Conservation (phyloP, 92 coral and sea anemone genomes). For the Zoanthus sansibaricus region DNA sequence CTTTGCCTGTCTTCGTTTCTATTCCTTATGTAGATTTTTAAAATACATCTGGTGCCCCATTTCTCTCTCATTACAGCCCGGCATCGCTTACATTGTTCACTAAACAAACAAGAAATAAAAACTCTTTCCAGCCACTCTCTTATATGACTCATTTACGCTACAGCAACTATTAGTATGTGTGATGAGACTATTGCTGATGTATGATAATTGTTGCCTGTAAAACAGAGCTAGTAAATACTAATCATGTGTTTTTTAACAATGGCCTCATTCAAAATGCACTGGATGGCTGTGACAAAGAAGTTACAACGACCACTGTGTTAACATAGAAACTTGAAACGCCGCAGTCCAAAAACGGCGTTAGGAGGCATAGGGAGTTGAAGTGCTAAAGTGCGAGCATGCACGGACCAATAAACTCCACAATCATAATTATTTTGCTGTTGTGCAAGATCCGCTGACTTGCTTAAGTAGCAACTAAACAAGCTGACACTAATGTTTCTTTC, state of each 20-base stretch:
- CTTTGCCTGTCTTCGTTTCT: slow-evolving; percentile 24
- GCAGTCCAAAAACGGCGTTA: too few relatives aligned
- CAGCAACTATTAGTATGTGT: slow-evolving; percentile 3
- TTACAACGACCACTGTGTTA: too few relatives aligned
- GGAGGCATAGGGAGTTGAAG: too few relatives aligned
- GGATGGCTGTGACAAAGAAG: too few relatives aligned
- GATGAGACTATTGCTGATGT: slow-evolving; percentile 19
- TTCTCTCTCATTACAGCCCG: neutral
- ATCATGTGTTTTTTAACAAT: neutral
- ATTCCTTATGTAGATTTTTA: slow-evolving; percentile 11
- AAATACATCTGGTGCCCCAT: slow-evolving; percentile 7
- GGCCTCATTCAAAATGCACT: too few relatives aligned
- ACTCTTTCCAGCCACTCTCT: neutral
- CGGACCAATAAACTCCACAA: too few relatives aligned
- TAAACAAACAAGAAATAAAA: slow-evolving; percentile 18
- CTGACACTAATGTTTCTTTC: neutral
- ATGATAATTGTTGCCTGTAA: slow-evolving; percentile 21
- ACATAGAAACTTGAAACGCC: too few relatives aligned
- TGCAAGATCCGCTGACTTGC: too few relatives aligned
- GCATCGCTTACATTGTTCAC: neutral
- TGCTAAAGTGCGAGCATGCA: too few relatives aligned
- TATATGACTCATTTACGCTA: slow-evolving; percentile 28
- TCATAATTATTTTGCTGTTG: too few relatives aligned
- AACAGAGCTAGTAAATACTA: slow-evolving; percentile 17
- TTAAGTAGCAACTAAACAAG: neutral